Evolutionary conservation across 2,113 vertebrate genomes (phyloP), one percentile per base, ranked within the genome.

Genomic region (Lasiurus cinereus): DNA sequence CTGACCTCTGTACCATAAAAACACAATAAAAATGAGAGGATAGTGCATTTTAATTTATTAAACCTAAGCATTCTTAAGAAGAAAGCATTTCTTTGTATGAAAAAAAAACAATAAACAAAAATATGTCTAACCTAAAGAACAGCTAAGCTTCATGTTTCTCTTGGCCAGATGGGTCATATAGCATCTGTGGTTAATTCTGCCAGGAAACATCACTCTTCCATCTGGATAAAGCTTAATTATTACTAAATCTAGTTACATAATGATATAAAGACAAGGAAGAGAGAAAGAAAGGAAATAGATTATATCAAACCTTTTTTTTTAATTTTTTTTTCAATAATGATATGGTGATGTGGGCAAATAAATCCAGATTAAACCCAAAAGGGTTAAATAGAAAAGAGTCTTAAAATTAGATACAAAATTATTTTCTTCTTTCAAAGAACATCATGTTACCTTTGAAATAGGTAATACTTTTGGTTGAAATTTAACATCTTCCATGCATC

Each of bases 141-240:
- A 72, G 83, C 76, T n/a, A 83, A 54, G 22, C 74, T 22, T 76
- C 48, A 0, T 39, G 76, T 52, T 90, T 94, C 46, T 67, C 86
- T 52, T n/a, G 31, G 39, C 89, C 93, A 95, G 89, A 95, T 89
- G 91, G 91, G 67, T 70, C 56, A 87, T 52, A 46, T 27, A 79
- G 93, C 86, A 64, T 83, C 56, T 96, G 93, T 22, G 79, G 74
- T 24, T 82, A 52, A 85, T 95, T 96, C 83, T 52, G 88, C 70
- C 84, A 24, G 56, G 8, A 48, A 74, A 36, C 46, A 88, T 18
- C 48, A 82, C 48, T 13, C 39, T 50, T 78, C 83, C 92, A 94
- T 92, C 91, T 94, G 92, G 80, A 78, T 59, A 22, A 76, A 56
- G 52, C 72, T 88, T 73, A 67, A 90, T 87, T 89, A 91, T 84